A percentile compares a stretch with the other conserved stretches of the same genome.
phyloP scores from a whole-genome alignment of 2,113 vertebrate genomes.

The Halichoeres trimaculatus region DNA sequence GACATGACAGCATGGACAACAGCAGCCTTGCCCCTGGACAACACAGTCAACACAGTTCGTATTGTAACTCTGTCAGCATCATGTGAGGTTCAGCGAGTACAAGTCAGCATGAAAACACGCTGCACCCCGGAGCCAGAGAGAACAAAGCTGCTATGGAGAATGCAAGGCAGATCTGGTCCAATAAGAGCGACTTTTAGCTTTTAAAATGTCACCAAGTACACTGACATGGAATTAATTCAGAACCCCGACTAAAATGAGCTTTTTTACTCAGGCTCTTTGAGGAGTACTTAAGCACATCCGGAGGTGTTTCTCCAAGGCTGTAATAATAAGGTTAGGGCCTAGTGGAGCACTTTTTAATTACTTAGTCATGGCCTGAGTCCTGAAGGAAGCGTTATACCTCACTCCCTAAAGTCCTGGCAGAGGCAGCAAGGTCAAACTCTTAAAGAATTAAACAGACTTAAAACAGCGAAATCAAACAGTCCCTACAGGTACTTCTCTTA shows the following conservation, averaged over 20 bases:
- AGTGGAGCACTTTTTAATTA: constrained; percentile 72
- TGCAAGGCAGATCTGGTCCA: constrained; percentile 17
- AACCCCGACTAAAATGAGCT: constrained; percentile 23
- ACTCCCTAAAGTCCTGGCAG: constrained; percentile 39
- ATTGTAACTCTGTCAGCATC: constrained; percentile 21
- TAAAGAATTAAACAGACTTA: constrained; percentile 48
- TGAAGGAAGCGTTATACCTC: constrained; percentile 40
- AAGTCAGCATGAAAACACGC: constrained; percentile 42
- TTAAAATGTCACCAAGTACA: constrained; percentile 51
- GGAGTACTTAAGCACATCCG: constrained; percentile 54
- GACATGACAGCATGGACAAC: not conserved
- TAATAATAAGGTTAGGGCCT: constrained; percentile 64
- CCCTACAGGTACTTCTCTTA: constrained; percentile 52
- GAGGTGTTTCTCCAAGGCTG: constrained; percentile 55
- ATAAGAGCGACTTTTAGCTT: constrained; percentile 54
- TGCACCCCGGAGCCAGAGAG: constrained; percentile 36
- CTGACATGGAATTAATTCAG: constrained; percentile 39
- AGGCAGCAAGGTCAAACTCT: constrained; percentile 67
- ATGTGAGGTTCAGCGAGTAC: constrained; percentile 38
- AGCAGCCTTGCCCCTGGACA: constrained; percentile 8
- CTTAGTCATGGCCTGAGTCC: constrained; percentile 58
- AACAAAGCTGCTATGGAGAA: constrained; percentile 34
- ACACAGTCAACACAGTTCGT: constrained; percentile 33
- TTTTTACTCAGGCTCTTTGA: constrained; percentile 7
- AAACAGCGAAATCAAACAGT: constrained; percentile 50